Conservation (phyloP, 2,113 vertebrate species). For the Anhinga anhinga region DNA sequence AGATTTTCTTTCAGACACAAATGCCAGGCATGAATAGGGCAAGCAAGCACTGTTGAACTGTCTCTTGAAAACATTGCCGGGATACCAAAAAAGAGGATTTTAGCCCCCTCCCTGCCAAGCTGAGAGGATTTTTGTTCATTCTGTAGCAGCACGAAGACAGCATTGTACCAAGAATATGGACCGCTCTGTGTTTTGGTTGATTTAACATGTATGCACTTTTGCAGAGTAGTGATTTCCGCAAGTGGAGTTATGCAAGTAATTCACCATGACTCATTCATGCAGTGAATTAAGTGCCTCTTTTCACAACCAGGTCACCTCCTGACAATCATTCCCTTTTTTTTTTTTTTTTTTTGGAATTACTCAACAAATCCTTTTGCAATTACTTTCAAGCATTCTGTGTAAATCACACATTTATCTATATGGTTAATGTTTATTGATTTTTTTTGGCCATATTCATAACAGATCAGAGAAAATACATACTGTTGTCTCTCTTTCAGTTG, state of each 20-base stretch:
- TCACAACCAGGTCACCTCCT: conserved; percentile 33
- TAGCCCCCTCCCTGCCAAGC: neutral
- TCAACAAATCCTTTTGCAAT: conserved; percentile 50
- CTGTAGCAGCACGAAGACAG: neutral
- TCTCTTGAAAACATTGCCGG: neutral
- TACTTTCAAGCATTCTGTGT: conserved; percentile 4
- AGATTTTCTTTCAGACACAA: neutral
- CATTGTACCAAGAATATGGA: conserved; percentile 9
- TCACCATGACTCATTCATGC: conserved; percentile 54
- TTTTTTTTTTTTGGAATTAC: neutral
- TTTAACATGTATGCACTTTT: conserved; percentile 49
- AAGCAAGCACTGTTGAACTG: fast-evolving
- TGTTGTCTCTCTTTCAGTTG: neutral
- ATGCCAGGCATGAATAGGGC: neutral
- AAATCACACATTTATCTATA: neutral
- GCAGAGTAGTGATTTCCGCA: conserved; percentile 28
- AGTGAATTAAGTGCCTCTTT: conserved; percentile 56
- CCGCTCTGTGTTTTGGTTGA: conserved; percentile 27
- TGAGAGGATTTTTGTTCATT: conserved; percentile 2
- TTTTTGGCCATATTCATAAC: neutral
- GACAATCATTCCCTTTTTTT: neutral
- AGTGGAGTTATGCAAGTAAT: conserved; percentile 56
- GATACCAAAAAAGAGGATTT: neutral
- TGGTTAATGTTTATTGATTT: neutral
- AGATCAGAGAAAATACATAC: neutral